phyloP scores from a whole-genome alignment of 2,888 invertebrate species.

The Hetaerina titia region DNA sequence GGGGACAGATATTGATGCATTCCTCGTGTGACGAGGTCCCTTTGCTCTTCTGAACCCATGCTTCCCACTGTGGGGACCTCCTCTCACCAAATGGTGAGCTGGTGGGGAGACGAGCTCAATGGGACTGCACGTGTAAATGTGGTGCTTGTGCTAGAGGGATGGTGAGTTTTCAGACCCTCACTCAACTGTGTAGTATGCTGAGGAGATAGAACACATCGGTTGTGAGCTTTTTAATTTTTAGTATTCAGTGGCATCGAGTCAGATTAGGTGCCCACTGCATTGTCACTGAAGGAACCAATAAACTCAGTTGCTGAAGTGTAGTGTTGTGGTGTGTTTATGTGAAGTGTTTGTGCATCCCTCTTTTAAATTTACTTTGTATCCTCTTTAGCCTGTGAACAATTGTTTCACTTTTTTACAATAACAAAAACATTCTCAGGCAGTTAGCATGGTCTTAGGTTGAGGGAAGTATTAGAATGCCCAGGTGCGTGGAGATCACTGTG shows the following conservation, averaged over 20 bases:
- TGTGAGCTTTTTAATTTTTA: slow-evolving; percentile 66
- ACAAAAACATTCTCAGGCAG: slow-evolving; percentile 56
- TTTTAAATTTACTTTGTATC: slow-evolving; percentile 60
- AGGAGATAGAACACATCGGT: slow-evolving; percentile 61
- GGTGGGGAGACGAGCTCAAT: slow-evolving; percentile 14
- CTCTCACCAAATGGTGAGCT: not conserved
- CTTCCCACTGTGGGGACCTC: slow-evolving; percentile 28
- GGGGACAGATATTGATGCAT: slow-evolving; percentile 46
- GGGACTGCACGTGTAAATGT: slow-evolving; percentile 40
- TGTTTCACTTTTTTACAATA: slow-evolving; percentile 57
- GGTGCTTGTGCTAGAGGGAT: slow-evolving; percentile 48
- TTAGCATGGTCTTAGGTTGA: slow-evolving; percentile 49
- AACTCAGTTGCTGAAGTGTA: slow-evolving; percentile 62
- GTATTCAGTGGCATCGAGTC: slow-evolving; percentile 44
- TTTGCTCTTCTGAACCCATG: slow-evolving; percentile 58
- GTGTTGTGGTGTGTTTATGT: slow-evolving; percentile 66
- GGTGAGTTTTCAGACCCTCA: not conserved
- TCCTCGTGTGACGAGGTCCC: slow-evolving; percentile 67
- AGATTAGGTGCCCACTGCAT: slow-evolving; percentile 28
- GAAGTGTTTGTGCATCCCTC: slow-evolving; percentile 67
- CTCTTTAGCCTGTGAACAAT: slow-evolving; percentile 59
- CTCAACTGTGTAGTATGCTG: slow-evolving; percentile 51
- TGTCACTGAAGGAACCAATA: slow-evolving; percentile 56
- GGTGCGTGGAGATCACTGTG: slow-evolving; percentile 45
- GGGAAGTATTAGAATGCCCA: slow-evolving; percentile 66